Evolutionary conservation across 2,797 vertebrate genomes (phyloP).

Genomic region (Crypturellus tataupa): DNA sequence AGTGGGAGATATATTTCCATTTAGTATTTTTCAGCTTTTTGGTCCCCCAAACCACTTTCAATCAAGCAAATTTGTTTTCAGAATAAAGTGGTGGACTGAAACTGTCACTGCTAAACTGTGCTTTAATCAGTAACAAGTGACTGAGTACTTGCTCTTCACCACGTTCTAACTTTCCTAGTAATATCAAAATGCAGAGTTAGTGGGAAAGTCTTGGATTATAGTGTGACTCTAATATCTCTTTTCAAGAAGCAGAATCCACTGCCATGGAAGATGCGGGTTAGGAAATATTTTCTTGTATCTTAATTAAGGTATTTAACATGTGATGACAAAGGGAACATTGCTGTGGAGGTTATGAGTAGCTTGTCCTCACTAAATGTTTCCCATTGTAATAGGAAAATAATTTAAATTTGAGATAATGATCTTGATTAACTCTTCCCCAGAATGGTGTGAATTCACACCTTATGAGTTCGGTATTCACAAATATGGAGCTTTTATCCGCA

Average conservation of each 20-base stretch:
- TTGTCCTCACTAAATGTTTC: not conserved
- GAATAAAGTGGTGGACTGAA: not conserved
- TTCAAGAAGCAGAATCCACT: not conserved
- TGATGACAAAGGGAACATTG: not conserved
- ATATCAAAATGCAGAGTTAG: not conserved
- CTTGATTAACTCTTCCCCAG: slow-evolving; percentile 18
- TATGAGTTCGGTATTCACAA: slow-evolving; percentile 76
- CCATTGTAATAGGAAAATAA: not conserved
- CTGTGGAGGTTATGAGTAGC: not conserved
- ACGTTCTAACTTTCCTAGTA: not conserved
- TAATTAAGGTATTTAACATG: not conserved
- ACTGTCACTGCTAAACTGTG: not conserved
- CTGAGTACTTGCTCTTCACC: not conserved
- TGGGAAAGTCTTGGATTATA: not conserved
- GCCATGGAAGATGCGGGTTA: not conserved
- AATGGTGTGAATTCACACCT: slow-evolving; percentile 81
- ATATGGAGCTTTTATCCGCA: slow-evolving; percentile 74
- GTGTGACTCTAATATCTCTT: not conserved
- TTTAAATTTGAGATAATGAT: not conserved
- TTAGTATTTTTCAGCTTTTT: too few relatives aligned
- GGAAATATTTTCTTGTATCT: not conserved
- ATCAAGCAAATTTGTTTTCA: too few relatives aligned
- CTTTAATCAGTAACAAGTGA: too few relatives aligned
- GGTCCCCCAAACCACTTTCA: too few relatives aligned
- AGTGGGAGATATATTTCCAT: not conserved